Conservation (phyloP, 1,140 invertebrate genomes). For the Steinernema feltiae region DNA sequence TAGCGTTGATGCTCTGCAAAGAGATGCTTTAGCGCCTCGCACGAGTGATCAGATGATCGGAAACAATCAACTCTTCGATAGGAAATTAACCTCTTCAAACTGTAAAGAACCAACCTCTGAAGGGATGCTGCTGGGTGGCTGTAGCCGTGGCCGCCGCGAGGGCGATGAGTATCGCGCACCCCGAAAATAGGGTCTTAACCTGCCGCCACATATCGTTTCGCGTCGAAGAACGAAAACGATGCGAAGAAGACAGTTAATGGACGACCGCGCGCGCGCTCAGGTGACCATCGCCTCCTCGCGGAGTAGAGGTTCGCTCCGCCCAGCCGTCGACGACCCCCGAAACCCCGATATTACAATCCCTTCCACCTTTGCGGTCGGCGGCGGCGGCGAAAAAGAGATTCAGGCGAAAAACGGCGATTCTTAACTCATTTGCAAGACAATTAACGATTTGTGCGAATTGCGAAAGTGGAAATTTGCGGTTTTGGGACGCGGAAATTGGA, state of each 20-base stretch:
- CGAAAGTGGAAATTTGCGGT: neutral
- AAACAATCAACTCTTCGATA: too few species aligned
- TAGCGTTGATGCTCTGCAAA: conserved; percentile 25
- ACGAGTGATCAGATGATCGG: too few species aligned
- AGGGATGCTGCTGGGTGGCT: neutral
- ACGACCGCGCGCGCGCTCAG: neutral
- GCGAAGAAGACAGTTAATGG: neutral
- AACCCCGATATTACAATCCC: neutral
- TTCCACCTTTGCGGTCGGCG: neutral
- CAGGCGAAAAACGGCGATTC: neutral
- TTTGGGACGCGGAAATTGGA: too few species aligned
- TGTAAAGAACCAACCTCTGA: neutral
- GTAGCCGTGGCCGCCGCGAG: neutral
- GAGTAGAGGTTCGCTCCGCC: neutral
- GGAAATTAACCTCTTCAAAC: too few species aligned
- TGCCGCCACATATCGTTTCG: neutral
- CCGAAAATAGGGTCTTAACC: neutral
- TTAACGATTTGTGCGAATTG: neutral
- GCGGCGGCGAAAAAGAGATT: neutral
- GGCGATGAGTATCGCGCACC: neutral
- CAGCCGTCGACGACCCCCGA: neutral
- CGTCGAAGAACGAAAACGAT: neutral
- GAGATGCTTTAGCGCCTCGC: too few species aligned
- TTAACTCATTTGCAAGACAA: neutral
- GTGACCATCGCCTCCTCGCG: too few species aligned